phyloP scores from a whole-genome alignment of 2,113 vertebrate genomes.

The Oryctolagus cuniculus region mOryCun1.1 NC_091437.1:44460001-44460500 shows the following conservation, averaged over 20 bases:
- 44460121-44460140: neutral
- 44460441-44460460: neutral
- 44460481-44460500: too few relatives aligned
- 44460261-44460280: neutral
- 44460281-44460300: neutral
- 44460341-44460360: neutral
- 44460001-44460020: neutral
- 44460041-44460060: neutral
- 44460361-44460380: neutral
- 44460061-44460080: neutral
- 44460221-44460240: neutral
- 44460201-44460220: neutral
- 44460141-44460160: neutral
- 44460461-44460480: slow-evolving; percentile 10
- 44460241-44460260: neutral
- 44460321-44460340: neutral
- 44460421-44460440: neutral
- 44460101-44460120: neutral
- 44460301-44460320: neutral
- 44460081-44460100: accelerated
- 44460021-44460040: neutral
- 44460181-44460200: neutral
- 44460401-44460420: slow-evolving; percentile 18
- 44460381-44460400: slow-evolving; percentile 45
- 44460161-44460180: neutral